These are phyloP conservation scores for Drosophila prostipennis DNA, from an alignment of 2,888 invertebrate genomes.

Conservation along the genomic window DNA sequence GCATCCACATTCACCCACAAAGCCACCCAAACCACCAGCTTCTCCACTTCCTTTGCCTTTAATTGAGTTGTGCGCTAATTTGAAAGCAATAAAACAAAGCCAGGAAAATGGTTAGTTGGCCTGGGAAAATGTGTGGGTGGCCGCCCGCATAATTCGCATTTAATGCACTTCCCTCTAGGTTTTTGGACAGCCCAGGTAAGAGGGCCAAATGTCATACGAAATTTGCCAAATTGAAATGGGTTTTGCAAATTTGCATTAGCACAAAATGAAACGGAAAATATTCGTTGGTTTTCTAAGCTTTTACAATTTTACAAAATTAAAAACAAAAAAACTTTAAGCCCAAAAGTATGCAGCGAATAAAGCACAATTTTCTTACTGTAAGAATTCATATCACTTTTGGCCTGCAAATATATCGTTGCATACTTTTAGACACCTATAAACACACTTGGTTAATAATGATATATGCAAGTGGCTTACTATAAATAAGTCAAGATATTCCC, in stretches of 20 bases:
- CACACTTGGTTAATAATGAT: no score
- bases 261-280: neutral
- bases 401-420: no score
- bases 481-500: neutral
- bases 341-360: no score
- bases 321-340: no score
- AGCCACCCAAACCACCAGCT: neutral
- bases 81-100: constrained; percentile 70
- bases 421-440: no score
- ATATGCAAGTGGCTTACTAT: no score
- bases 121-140: neutral
- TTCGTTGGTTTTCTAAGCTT: no score
- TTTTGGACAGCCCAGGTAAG: constrained; percentile 1
- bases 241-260: constrained; percentile 1
- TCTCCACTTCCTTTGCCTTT: constrained; percentile 42
- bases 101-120: constrained; percentile 1
- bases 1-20: constrained; percentile 45
- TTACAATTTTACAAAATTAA: no score
- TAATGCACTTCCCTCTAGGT: constrained; percentile 55
- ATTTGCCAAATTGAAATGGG: constrained; percentile 4
- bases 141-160: constrained; percentile 64
- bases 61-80: constrained; percentile 75
- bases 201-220: neutral
- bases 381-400: no score
- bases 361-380: no score